Base-by-base conservation (phyloP, 2,888 invertebrate species). In the Drosophila neutralis region DNA sequence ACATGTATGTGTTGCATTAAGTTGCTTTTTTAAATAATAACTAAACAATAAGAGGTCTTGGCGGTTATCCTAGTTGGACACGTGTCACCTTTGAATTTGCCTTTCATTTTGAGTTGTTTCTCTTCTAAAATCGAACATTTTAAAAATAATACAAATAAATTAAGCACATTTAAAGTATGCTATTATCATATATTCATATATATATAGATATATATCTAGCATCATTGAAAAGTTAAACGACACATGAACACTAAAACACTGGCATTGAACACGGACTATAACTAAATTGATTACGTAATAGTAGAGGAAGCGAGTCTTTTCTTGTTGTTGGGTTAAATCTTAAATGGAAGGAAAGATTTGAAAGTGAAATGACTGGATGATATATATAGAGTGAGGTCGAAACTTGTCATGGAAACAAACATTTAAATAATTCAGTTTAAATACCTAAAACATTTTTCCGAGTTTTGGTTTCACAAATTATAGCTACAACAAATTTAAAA, bases 31-130 rank as follows among this genome's bases (percentile, higher is more conserved):
- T 18, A 48, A 83, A 84, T 71, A 71, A 67, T 78, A 79, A 77
- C 69, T 76, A 86, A 78, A 69, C 75, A 73, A 87, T 82, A 72
- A 81, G 86, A 86, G 90, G 90, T 87, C 74, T 78, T 83, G 66
- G 68, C 74, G 86, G 86, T 87, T 89, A 68, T 77, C 70, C 78
- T 76, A 71, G 38, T 74, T 69, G 65, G 65, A 73, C 69, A 72
- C 38, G 63, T 73, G 61, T 79, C 69, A 54, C 52, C 57, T 45
- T 36, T 1, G 1, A 38, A 38, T 38, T 29, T 53, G 11, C 53
- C 13, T 6, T 13, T 38, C 11, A 59, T 49, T 35, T 52, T 61
- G 35, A 52, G 57, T 54, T 24, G 15, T 24, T 15, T 24, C 42
- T 15, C 24, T 48, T 52, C 18, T 38, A 31, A 71, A 40, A 52